phyloP scores from a whole-genome alignment of 2,888 invertebrate genomes.

The Pilophorus perplexus region DNA sequence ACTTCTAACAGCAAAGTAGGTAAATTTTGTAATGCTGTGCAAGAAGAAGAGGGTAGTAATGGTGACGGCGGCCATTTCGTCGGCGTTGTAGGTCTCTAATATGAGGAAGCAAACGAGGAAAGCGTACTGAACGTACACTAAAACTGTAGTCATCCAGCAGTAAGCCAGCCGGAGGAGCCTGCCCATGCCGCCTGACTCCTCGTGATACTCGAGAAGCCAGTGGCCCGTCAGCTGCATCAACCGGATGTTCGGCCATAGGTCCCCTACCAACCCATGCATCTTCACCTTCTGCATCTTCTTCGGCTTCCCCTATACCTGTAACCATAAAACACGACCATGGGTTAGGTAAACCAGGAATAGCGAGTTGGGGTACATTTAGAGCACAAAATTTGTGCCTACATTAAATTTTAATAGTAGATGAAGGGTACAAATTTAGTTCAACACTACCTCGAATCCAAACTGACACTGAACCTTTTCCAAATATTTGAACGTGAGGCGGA shows the following conservation, averaged over 20 bases:
- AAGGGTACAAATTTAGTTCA: too few relatives aligned
- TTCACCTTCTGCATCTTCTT: slow-evolving; percentile 53
- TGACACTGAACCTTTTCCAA: too few relatives aligned
- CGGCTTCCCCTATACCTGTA: slow-evolving; percentile 17
- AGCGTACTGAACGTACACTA: slow-evolving; percentile 53
- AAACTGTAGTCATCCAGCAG: slow-evolving; percentile 50
- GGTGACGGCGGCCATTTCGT: slow-evolving; percentile 69
- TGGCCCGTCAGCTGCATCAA: slow-evolving; percentile 75
- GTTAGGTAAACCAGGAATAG: too few relatives aligned
- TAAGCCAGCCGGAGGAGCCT: slow-evolving; percentile 53
- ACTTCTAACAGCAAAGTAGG: slow-evolving; percentile 70
- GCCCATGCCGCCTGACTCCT: slow-evolving; percentile 51
- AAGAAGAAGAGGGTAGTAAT: slow-evolving; percentile 78
- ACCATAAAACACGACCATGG: too few relatives aligned
- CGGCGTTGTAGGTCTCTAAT: slow-evolving; percentile 70
- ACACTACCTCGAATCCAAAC: too few relatives aligned
- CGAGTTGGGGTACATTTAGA: too few relatives aligned
- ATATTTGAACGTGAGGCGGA: too few relatives aligned
- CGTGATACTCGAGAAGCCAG: slow-evolving; percentile 74
- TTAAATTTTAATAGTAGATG: too few relatives aligned
- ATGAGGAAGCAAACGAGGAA: slow-evolving; percentile 68
- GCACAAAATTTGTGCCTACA: too few relatives aligned
- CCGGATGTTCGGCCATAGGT: slow-evolving; percentile 78
- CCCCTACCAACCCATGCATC: slow-evolving; percentile 72
- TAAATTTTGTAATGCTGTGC: slow-evolving; percentile 70